phyloP scores from a whole-genome alignment of 1,140 invertebrate species.

The Elymnias hypermnestra region DNA sequence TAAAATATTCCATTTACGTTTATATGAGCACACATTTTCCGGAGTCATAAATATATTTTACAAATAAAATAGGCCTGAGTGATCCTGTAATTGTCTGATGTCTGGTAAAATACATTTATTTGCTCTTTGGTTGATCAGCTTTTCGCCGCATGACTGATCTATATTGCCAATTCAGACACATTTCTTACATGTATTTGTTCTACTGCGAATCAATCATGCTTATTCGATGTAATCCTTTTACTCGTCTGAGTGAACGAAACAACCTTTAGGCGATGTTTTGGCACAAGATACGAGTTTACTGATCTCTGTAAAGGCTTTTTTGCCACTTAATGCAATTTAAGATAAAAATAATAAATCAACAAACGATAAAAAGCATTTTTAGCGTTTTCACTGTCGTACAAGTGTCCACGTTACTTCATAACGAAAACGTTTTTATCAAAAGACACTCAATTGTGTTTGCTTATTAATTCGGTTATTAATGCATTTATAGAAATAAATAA shows the following conservation, averaged over 20 bases:
- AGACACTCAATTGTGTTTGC: too few relatives aligned
- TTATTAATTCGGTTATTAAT: too few relatives aligned
- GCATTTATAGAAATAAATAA: too few relatives aligned
- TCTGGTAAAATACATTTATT: constrained; percentile 9
- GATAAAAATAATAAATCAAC: too few relatives aligned
- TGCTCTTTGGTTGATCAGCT: constrained; percentile 16
- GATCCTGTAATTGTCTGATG: constrained; percentile 5
- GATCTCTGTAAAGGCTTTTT: too few relatives aligned
- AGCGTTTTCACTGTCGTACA: too few relatives aligned
- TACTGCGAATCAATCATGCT: constrained; percentile 23
- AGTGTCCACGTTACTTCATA: too few relatives aligned
- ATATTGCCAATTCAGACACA: constrained; percentile 10
- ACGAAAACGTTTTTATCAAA: too few relatives aligned
- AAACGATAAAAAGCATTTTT: too few relatives aligned
- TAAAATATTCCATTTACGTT: not conserved
- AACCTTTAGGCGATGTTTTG: not conserved
- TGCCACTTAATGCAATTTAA: too few relatives aligned
- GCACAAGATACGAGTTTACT: constrained; percentile 1
- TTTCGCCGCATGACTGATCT: constrained; percentile 7
- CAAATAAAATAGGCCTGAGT: not conserved
- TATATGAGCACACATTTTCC: not conserved
- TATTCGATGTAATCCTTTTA: constrained; percentile 23
- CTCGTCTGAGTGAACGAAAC: constrained; percentile 10
- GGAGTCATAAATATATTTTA: not conserved
- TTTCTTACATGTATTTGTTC: constrained; percentile 24